Evolutionary conservation across 2,888 invertebrate genomes (phyloP).

Genomic region (Adelognathus sp.): DNA sequence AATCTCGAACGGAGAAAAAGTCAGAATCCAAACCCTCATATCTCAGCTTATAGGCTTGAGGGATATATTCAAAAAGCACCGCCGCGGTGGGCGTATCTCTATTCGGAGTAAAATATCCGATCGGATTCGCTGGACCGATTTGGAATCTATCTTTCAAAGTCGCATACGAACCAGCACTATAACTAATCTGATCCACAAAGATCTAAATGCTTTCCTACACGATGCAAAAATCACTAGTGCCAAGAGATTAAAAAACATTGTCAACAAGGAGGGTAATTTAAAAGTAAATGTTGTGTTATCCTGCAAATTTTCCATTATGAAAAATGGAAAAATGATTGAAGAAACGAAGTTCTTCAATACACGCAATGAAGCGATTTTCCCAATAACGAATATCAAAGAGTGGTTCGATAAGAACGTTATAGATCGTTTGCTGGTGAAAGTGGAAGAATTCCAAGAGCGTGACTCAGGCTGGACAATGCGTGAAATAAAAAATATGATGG

Average conservation of each 20-base stretch:
- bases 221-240: not conserved
- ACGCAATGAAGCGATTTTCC: constrained; percentile 56
- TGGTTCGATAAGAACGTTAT: no score
- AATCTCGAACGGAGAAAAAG: not conserved
- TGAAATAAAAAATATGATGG: no score
- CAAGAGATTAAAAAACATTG: not conserved
- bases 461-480: constrained; percentile 51
- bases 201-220: constrained; percentile 3
- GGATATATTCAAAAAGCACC: constrained; percentile 3
- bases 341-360: constrained; percentile 63
- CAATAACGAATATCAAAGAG: no score
- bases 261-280: constrained; percentile 9
- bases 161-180: constrained; percentile 13
- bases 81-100: not conserved
- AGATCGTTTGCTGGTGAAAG: no score
- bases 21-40: not conserved
- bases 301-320: constrained; percentile 22
- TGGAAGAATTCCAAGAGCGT: no score
- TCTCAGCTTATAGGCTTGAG: not conserved
- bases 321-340: constrained; percentile 19
- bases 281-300: constrained; percentile 37
- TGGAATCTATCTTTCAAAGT: not conserved
- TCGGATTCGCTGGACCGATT: not conserved
- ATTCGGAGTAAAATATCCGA: not conserved
- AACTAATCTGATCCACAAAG: constrained; percentile 19